Percentiles rank a stretch among this genome's conserved stretches.
These are phyloP conservation scores for Oreochromis mossambicus DNA, from an alignment of 2,797 vertebrate species.

Conservation along the genomic window DNA sequence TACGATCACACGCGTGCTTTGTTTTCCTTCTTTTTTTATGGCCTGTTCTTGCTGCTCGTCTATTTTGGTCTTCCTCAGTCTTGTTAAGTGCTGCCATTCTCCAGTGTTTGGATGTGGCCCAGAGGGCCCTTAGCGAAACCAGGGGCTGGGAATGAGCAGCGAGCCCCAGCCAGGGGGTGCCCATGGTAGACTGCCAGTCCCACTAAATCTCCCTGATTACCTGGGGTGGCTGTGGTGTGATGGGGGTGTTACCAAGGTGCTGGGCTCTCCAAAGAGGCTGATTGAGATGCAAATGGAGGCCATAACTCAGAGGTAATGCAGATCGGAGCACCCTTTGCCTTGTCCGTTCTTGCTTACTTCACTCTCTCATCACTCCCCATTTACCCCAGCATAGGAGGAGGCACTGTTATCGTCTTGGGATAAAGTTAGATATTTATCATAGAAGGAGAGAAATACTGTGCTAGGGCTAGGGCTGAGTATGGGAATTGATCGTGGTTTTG, in stretches of 20 bases:
- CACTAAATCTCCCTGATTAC: slow-evolving; percentile 85
- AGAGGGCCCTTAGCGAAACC: slow-evolving; percentile 78
- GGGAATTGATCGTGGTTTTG: neutral
- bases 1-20: slow-evolving; percentile 66
- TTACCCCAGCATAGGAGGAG: slow-evolving; percentile 70
- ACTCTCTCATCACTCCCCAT: slow-evolving; percentile 81
- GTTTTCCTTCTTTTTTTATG: slow-evolving; percentile 69
- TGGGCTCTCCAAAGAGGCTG: slow-evolving; percentile 87
- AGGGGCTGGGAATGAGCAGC: slow-evolving; percentile 72
- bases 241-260: slow-evolving; percentile 79
- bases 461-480: neutral
- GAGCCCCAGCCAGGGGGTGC: slow-evolving; percentile 67
- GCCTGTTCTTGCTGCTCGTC: slow-evolving; percentile 62
- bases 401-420: slow-evolving; percentile 68
- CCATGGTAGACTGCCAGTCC: slow-evolving; percentile 67
- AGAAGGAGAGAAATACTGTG: slow-evolving; percentile 12
- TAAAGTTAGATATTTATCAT: slow-evolving; percentile 71
- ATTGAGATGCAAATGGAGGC: slow-evolving; percentile 95
- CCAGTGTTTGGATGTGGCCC: slow-evolving; percentile 77
- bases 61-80: slow-evolving; percentile 66
- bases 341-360: slow-evolving; percentile 63
- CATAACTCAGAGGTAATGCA: slow-evolving; percentile 96
- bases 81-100: slow-evolving; percentile 77
- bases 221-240: slow-evolving; percentile 66
- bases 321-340: slow-evolving; percentile 81